Evolutionary conservation across 2,888 invertebrate species (phyloP).

Genomic region (Oscheius sp.): DNA sequence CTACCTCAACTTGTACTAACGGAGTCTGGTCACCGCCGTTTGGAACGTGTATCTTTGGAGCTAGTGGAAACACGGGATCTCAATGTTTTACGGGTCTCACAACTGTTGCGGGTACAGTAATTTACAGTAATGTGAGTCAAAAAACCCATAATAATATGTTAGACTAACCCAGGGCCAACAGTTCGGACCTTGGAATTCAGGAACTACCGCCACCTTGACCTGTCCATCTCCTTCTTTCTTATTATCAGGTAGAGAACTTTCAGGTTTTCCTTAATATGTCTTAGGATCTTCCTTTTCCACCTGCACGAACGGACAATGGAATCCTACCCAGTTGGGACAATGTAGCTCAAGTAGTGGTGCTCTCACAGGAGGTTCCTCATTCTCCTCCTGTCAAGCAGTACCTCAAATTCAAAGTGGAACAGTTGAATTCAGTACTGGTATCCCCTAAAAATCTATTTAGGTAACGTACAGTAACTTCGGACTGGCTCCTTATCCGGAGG

Average conservation of each 20-base stretch:
- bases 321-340: conserved; percentile 46
- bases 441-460: conserved; percentile 4
- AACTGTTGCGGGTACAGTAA: conserved; percentile 15
- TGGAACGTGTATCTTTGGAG: conserved; percentile 23
- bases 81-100: conserved; percentile 23
- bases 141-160: background rate
- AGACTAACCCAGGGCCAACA: conserved; percentile 9
- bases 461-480: conserved; percentile 45
- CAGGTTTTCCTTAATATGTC: background rate
- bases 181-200: conserved; percentile 11
- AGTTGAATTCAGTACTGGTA: background rate
- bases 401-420: conserved; percentile 26
- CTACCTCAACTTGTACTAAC: conserved; percentile 29
- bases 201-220: conserved; percentile 16
- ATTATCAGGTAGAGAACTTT: background rate
- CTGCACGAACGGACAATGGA: conserved; percentile 44
- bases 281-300: conserved; percentile 7
- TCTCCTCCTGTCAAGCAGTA: conserved; percentile 30
- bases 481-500: conserved; percentile 49
- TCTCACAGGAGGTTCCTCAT: background rate
- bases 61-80: background rate
- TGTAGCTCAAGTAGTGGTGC: conserved; percentile 29
- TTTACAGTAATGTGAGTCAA: conserved; percentile 25
- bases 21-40: conserved; percentile 31
- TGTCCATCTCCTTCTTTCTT: conserved; percentile 7